A percentile compares a stretch with the other conserved stretches of the same genome.
Evolutionary conservation across 2,113 vertebrate genomes (phyloP).

Genomic region (Gopherus evgoodei): DNA sequence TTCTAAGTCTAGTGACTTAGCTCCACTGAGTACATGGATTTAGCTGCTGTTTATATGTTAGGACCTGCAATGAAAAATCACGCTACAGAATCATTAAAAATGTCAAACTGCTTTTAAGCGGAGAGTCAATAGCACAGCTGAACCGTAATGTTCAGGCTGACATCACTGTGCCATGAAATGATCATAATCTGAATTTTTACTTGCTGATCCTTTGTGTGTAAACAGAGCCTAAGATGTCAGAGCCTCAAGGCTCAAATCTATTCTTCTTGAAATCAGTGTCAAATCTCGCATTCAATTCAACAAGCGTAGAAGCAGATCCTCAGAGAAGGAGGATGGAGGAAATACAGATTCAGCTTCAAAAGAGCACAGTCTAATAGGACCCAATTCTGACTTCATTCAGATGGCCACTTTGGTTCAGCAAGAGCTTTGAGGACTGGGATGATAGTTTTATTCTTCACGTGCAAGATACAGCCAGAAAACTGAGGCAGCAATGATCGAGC

Average conservation of each 20-base stretch:
- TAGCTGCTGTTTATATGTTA: background rate
- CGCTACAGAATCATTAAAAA: background rate
- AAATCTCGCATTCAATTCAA: background rate
- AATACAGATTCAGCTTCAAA: background rate
- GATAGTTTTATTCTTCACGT: slow-evolving; percentile 40
- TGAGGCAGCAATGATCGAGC: slow-evolving; percentile 54
- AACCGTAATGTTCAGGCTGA: background rate
- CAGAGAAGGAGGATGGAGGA: background rate
- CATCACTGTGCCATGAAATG: background rate
- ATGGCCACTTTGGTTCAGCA: background rate
- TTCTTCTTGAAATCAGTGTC: rapidly evolving
- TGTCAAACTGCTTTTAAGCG: background rate
- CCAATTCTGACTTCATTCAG: background rate
- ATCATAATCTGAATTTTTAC: background rate
- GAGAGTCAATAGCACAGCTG: background rate
- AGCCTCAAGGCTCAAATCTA: background rate
- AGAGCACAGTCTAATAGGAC: background rate
- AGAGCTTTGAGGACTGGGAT: background rate
- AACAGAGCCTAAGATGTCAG: background rate
- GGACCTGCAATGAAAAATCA: background rate
- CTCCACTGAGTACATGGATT: background rate
- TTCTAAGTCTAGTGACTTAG: background rate
- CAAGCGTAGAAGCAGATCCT: background rate
- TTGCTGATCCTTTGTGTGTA: background rate
- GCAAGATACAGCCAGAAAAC: slow-evolving; percentile 40